Percentiles rank a stretch among this genome's conserved stretches.
These are phyloP conservation scores for Cephus pygmeus DNA, from an alignment of 2,888 invertebrate genomes.

Conservation along the genomic window DNA sequence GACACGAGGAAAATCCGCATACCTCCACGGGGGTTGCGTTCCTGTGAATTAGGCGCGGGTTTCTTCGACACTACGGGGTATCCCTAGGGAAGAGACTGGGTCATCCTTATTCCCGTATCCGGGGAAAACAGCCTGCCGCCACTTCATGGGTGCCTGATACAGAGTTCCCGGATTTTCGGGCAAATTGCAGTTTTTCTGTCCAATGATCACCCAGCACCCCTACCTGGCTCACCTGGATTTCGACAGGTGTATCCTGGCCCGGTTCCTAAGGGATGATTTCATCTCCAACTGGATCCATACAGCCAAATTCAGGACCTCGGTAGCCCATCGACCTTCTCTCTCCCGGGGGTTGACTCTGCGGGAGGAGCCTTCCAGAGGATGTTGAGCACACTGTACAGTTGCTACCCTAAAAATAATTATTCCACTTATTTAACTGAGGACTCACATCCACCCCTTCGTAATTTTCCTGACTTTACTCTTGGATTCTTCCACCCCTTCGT, in stretches of 20 bases:
- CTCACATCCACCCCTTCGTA: not conserved
- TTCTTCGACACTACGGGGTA: slow-evolving; percentile 33
- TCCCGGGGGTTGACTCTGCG: not conserved
- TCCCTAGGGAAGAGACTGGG: slow-evolving; percentile 2
- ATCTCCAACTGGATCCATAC: not conserved
- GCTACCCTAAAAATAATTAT: not conserved
- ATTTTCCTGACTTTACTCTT: not conserved
- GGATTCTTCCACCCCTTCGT: not conserved
- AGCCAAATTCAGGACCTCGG: no score
- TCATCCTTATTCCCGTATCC: not conserved
- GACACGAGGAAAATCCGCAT: not conserved
- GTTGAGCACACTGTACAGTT: not conserved
- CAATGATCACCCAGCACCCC: not conserved
- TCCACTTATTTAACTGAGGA: not conserved
- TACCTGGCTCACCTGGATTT: slow-evolving; percentile 26
- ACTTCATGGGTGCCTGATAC: slow-evolving; percentile 51
- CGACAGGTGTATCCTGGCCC: slow-evolving; percentile 24
- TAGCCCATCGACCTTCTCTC: not conserved
- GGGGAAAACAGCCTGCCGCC: slow-evolving; percentile 22
- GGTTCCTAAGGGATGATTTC: not conserved
- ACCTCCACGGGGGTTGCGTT: slow-evolving; percentile 47
- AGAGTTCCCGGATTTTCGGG: slow-evolving; percentile 58
- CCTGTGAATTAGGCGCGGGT: slow-evolving; percentile 58
- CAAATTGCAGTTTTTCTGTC: slow-evolving; percentile 57
- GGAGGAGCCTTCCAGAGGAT: not conserved